Evolutionary conservation across 1,140 invertebrate species (phyloP), one percentile per base, ranked within the genome.

Genomic region (Bombus polaris): DNA sequence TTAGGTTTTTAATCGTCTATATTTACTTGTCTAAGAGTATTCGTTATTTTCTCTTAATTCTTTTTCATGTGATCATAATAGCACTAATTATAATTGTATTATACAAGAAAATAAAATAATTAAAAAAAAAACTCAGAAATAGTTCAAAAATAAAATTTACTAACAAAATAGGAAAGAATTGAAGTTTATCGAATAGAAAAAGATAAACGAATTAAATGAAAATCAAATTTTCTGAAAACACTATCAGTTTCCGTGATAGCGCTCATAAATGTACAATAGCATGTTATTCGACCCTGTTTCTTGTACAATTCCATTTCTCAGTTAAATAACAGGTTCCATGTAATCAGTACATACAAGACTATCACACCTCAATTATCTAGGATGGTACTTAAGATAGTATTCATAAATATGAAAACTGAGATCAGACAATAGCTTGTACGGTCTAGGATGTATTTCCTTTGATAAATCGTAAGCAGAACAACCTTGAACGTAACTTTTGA

Each of bases 401-500:
- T 37, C 15, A 13, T 12, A 5, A 71, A 39, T 39, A 53, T 28
- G 13, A 71, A 71, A 71, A 13, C 12, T 71, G 3, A 1, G 68
- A 71, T 71, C 68, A 13, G 39, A 39, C 39, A 42, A 28, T 28
- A n/a, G 25, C 37, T 4, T 71, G 4, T 39, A 28, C 37, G 37
- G 47, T 53, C 47, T 53, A 53, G 47, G 47, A 53, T 13, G 59
- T 13, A 62, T 72, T 5, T 3, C 57, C n/a, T 42, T 57, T 35
- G 53, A 42, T 22, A 44, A 79, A 80, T 82, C 84, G 59, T 57
- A 44, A 77, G 73, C 72, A 39, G 15, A 76, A 22, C 15, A 35
- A n/a, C 77, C 85, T 87, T 68, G 37, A 62, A 72, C 68, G 44
- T 32, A 80, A 73, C 65, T 66, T 84, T 66, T 85, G 65, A 44